Evolutionary conservation across 2,113 vertebrate genomes (phyloP).

Genomic region (Polyodon spathula): DNA sequence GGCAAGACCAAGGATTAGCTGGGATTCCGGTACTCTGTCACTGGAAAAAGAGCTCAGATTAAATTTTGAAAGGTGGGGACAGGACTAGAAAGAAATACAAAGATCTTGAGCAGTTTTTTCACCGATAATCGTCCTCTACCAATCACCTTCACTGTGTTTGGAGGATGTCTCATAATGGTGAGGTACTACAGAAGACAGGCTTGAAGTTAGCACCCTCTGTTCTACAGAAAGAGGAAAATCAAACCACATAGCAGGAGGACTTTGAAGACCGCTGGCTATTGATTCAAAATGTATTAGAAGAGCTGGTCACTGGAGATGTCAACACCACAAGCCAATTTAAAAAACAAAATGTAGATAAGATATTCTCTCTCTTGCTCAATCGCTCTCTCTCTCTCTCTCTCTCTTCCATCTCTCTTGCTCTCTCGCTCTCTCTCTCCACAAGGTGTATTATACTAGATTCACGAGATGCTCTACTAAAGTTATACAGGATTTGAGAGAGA

Average conservation of each 20-base stretch:
- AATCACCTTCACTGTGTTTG: background rate
- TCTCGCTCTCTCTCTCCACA: conserved; percentile 22
- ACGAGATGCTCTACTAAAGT: conserved; percentile 53
- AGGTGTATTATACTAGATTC: conserved; percentile 50
- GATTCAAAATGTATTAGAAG: background rate
- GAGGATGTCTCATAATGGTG: conserved; percentile 23
- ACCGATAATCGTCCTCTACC: no score
- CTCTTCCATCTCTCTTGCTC: no score
- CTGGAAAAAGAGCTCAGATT: no score
- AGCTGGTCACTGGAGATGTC: conserved; percentile 6
- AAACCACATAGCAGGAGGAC: no score
- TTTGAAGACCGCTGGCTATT: background rate
- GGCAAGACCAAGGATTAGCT: no score
- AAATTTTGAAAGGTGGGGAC: no score
- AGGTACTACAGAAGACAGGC: no score
- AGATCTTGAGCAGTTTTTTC: no score
- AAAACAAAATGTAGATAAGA: conserved; percentile 12
- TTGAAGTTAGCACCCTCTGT: no score
- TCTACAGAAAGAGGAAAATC: no score
- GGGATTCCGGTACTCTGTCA: no score
- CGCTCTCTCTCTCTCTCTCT: conserved; percentile 23
- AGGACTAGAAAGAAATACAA: no score
- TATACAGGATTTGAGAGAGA: conserved; percentile 45
- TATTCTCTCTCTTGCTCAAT: conserved; percentile 19
- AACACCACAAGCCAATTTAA: conserved; percentile 31